A percentile compares a stretch with the other conserved stretches of the same genome.
Conservation (phyloP, 2,888 invertebrate species). For the Chalcis sispes region DNA sequence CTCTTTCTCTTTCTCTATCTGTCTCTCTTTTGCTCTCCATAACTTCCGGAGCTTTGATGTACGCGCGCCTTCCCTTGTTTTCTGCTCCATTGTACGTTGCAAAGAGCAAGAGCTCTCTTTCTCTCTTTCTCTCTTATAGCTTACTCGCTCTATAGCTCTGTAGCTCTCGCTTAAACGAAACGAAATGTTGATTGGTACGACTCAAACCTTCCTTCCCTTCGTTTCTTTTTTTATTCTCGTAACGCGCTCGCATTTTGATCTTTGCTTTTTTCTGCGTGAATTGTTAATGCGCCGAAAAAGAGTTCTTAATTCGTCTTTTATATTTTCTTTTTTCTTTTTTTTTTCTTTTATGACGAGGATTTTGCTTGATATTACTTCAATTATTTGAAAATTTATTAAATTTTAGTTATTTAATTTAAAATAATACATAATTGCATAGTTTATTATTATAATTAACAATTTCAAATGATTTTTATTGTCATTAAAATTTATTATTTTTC, state of each 20-base stretch:
- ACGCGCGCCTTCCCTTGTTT: constrained; percentile 70
- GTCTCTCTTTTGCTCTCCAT: constrained; percentile 62
- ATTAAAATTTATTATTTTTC: too few species aligned
- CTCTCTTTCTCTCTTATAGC: too few species aligned
- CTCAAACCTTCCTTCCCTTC: constrained; percentile 2
- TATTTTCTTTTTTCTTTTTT: too few species aligned
- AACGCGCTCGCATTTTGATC: background rate
- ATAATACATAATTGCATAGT: too few species aligned
- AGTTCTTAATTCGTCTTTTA: background rate
- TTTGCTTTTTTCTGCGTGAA: background rate
- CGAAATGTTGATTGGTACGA: constrained; percentile 47
- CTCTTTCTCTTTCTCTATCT: background rate
- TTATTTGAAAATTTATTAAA: too few species aligned
- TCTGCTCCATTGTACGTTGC: constrained; percentile 71
- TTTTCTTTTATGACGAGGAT: background rate
- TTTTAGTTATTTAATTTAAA: too few species aligned
- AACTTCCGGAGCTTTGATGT: constrained; percentile 76
- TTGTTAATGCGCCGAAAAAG: background rate
- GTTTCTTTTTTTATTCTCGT: background rate
- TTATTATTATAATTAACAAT: too few species aligned
- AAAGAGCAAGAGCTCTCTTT: background rate
- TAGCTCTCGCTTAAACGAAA: constrained; percentile 27
- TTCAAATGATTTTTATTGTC: too few species aligned
- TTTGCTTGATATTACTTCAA: too few species aligned
- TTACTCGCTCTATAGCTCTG: background rate